Base-by-base conservation (phyloP, 2,797 vertebrate species). In the Luscinia megarhynchos region DNA sequence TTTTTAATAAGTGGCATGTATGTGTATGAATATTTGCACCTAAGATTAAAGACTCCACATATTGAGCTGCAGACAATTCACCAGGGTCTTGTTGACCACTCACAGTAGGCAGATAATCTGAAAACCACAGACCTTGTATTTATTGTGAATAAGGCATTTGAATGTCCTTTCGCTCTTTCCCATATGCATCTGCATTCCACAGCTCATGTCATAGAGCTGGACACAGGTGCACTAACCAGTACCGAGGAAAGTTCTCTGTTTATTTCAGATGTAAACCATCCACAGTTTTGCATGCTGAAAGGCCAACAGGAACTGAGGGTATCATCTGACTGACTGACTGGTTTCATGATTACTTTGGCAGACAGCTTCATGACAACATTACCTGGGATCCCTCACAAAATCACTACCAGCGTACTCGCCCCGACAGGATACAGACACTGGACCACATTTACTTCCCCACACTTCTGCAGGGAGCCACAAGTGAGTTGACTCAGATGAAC, bases 201-300 rank as follows among this genome's bases (percentile, higher is more conserved):
- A 89, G 54, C 9, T 87, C 21, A 26, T 24, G 40, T 62, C 40
- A 48, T 2, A 73, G 26, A 87, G 84, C 38, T 79, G 48, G 55
- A 87, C 12, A n/a, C 90, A 84, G 63, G 51, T 88, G 92, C 59
- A 84, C 20, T 64, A n/a, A 91, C 77, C 74, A 76, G 61, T 9
- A 68, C 50, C 11, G 53, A 83, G 45, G 36, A 59, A 93, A 82
- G 18, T 59, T 53, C 75, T 62, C 30, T 43, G 24, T 77, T 80
- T 77, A 53, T 84, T 74, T 94, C 59, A 87, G 51, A 86, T 18
- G 40, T 58, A 58, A 94, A 90, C 66, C 38, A 82, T 50, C 17
- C 55, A 61, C 12, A 58, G 63, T n/a, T 94, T 90, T 90, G 81
- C 88, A 89, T 84, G 64, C 32, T 66, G 85, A 90, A 93, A 90